Evolutionary conservation across 2,888 invertebrate species (phyloP).

Genomic region (Scelioninae gen. 1): DNA sequence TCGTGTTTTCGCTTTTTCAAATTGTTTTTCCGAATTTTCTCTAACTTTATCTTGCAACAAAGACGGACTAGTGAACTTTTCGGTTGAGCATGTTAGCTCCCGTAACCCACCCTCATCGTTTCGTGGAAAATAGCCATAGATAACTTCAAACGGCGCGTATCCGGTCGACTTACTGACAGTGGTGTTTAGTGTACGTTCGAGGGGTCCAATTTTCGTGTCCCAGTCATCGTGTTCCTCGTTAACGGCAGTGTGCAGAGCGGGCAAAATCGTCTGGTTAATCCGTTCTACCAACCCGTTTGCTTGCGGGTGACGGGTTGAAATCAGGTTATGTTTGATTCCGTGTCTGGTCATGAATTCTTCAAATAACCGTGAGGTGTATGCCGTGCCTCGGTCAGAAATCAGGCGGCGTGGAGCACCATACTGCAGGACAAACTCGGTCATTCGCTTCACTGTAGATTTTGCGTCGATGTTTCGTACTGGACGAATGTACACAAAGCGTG

Average conservation of each 20-base stretch:
- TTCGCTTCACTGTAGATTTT: neutral
- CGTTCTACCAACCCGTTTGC: conserved; percentile 24
- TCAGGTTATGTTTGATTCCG: conserved; percentile 44
- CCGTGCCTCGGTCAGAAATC: conserved; percentile 63
- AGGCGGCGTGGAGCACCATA: conserved; percentile 60
- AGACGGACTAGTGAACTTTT: neutral
- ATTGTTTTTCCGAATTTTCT: conserved; percentile 12
- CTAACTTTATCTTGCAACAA: neutral
- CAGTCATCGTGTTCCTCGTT: conserved; percentile 14
- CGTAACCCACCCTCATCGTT: neutral
- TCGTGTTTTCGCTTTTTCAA: neutral
- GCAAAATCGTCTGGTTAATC: conserved; percentile 27
- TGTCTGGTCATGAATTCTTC: conserved; percentile 29
- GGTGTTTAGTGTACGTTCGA: conserved; percentile 3
- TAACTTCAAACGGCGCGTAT: conserved; percentile 6
- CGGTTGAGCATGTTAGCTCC: neutral
- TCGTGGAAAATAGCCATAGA: conserved; percentile 35
- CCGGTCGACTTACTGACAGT: conserved; percentile 5
- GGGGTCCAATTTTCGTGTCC: neutral
- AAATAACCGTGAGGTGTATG: conserved; percentile 61
- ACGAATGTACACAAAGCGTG: conserved; percentile 53
- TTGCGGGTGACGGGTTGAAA: conserved; percentile 40
- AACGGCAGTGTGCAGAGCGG: neutral
- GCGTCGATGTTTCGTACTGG: neutral
- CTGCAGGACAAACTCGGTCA: conserved; percentile 53